Evolutionary conservation across 2,113 vertebrate genomes (phyloP).

Genomic region (Gulo gulo): DNA sequence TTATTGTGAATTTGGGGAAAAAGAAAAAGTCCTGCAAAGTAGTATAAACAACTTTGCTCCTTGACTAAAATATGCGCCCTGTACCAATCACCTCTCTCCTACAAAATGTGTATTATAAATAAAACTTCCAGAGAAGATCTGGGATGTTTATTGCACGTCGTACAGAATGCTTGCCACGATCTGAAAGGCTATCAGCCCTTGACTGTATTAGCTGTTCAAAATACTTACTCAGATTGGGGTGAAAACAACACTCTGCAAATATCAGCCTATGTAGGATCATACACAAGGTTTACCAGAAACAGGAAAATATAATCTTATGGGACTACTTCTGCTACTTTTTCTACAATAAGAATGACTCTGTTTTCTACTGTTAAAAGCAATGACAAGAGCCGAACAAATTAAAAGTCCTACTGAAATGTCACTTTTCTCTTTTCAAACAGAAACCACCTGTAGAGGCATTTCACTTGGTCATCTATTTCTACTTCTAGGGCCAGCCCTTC

Average conservation of each 20-base stretch:
- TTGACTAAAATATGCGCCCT: conserved; percentile 75
- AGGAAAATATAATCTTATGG: conserved; percentile 14
- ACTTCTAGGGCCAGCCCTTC: conserved; percentile 66
- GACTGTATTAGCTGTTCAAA: conserved; percentile 59
- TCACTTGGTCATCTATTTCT: conserved; percentile 44
- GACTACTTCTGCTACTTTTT: conserved; percentile 16
- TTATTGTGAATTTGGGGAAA: conserved; percentile 72
- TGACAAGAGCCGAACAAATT: conserved; percentile 69
- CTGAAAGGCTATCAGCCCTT: conserved; percentile 66
- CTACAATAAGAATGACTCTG: conserved; percentile 44
- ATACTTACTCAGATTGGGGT: conserved; percentile 33
- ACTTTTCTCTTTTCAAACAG: conserved; percentile 53
- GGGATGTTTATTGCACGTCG: conserved; percentile 83
- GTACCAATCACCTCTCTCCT: conserved; percentile 76
- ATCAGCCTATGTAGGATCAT: conserved; percentile 57
- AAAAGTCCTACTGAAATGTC: conserved; percentile 55
- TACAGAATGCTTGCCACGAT: conserved; percentile 73
- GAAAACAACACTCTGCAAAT: conserved; percentile 42
- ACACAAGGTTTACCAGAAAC: conserved; percentile 54
- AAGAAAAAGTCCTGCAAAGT: conserved; percentile 68
- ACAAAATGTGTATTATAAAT: conserved; percentile 86
- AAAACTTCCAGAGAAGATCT: conserved; percentile 81
- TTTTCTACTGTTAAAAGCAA: conserved; percentile 71
- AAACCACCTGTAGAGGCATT: conserved; percentile 50
- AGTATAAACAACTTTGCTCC: conserved; percentile 71